Evolutionary conservation across 2,888 invertebrate species (phyloP).

Genomic region (Empis livida): DNA sequence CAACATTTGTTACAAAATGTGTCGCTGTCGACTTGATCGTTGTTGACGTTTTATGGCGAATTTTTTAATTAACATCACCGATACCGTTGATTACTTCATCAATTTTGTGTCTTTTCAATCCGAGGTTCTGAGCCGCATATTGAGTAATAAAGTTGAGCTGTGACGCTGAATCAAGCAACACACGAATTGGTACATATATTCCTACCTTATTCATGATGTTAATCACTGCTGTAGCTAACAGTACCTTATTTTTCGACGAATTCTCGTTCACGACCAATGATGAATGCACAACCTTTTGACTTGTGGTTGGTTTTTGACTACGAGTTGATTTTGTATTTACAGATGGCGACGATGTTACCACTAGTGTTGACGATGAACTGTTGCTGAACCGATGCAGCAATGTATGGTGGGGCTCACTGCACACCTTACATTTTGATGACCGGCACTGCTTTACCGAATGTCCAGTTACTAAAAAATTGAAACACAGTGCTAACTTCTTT

Average conservation of each 20-base stretch:
- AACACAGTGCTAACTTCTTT: not conserved
- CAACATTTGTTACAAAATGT: not conserved
- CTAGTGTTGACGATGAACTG: not conserved
- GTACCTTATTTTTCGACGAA: not conserved
- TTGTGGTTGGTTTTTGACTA: too few species aligned
- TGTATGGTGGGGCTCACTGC: not conserved
- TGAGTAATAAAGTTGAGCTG: conserved; percentile 4
- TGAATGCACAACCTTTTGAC: too few species aligned
- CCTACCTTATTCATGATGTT: not conserved
- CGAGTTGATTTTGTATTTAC: not conserved
- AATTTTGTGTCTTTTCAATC: not conserved
- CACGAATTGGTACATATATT: not conserved
- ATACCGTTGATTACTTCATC: not conserved
- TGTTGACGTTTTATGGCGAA: not conserved
- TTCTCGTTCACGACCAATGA: not conserved
- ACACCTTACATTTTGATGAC: not conserved
- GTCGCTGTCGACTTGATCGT: not conserved
- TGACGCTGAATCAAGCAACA: conserved; percentile 5
- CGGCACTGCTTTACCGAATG: not conserved
- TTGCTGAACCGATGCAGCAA: not conserved
- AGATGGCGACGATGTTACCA: not conserved
- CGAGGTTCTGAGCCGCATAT: not conserved
- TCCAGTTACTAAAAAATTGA: not conserved
- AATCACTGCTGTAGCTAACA: conserved; percentile 3
- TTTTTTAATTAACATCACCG: not conserved